These are phyloP conservation scores for Phaenicophaeus curvirostris DNA, from an alignment of 2,797 vertebrate species.

Conservation along the genomic window DNA sequence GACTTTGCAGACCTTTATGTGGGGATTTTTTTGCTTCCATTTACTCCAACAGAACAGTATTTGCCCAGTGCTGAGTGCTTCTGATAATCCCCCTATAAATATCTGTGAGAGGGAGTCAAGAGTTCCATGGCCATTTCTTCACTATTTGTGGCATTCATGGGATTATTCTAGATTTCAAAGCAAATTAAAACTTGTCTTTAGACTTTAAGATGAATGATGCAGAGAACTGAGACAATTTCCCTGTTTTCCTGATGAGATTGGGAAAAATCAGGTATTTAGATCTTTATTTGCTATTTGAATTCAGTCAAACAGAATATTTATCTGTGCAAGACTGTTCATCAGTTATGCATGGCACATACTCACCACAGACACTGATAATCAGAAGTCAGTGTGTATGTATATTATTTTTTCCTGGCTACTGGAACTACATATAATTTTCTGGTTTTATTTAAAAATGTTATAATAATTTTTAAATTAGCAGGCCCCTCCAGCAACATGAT, in stretches of 20 bases:
- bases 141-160: not conserved
- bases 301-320: not conserved
- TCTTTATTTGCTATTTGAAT: not conserved
- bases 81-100: not conserved
- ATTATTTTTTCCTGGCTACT: not conserved
- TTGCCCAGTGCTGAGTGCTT: not conserved
- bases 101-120: not conserved
- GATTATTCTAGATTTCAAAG: not conserved
- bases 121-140: not conserved
- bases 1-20: not conserved
- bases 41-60: not conserved
- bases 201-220: not conserved
- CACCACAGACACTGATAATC: not conserved
- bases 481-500: not conserved
- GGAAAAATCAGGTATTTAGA: not conserved
- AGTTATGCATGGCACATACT: accelerated
- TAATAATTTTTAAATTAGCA: not conserved
- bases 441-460: not conserved
- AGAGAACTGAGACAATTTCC: not conserved
- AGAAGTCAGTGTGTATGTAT: not conserved
- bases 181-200: not conserved
- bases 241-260: not conserved
- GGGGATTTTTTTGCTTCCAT: not conserved
- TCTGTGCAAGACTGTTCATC: not conserved
- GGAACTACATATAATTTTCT: not conserved